Evolutionary conservation across 2,113 vertebrate species (phyloP), one percentile per base, ranked within the genome.

Genomic region (Carassius gibelio): DNA sequence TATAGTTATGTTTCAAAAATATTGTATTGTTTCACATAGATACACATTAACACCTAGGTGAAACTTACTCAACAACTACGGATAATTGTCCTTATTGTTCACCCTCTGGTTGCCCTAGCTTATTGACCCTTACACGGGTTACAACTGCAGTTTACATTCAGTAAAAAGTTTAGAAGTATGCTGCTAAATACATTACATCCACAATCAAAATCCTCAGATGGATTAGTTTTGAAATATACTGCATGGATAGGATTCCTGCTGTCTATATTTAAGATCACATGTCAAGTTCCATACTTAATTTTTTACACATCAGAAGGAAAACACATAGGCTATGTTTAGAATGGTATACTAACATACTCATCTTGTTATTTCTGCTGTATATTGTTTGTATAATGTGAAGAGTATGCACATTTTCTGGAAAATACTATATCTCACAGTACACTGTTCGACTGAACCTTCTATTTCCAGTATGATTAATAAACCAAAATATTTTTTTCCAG

Each of bases 71-170:
- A 82, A 76, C 80, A 62, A 68, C 21, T 77, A 80, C 50, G 48
- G 69, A 64, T 30, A 52, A 52, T 75, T 79, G 74, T 83, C 52
- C 75, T 83, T 66, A 13, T 84, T 74, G 64, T 50, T 80, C 26
- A 50, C 64, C 57, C 57, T 74, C 82, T 30, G 57, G 23, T 64
- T 79, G 57, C 57, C 57, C 62, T 81, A 81, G 71, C 82, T 76
- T 76, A 64, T 52, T 5, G 42, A 75, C 82, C 57, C 30, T 50
- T 50, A 50, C 45, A 15, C 2, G 45, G 72, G 45, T 83, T 81
- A 81, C 76, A 84, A 57, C 57, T 84, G 83, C 45, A 81, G 72
- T 74, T 80, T 87, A 85, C 83, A 85, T 87, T 85, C 62, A 84
- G 23, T 36, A 36, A 74, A 84, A 87, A 78, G 71, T 75, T n/a